Base-by-base conservation (phyloP, 2,797 vertebrate genomes). In the Lagodon rhomboides region DNA sequence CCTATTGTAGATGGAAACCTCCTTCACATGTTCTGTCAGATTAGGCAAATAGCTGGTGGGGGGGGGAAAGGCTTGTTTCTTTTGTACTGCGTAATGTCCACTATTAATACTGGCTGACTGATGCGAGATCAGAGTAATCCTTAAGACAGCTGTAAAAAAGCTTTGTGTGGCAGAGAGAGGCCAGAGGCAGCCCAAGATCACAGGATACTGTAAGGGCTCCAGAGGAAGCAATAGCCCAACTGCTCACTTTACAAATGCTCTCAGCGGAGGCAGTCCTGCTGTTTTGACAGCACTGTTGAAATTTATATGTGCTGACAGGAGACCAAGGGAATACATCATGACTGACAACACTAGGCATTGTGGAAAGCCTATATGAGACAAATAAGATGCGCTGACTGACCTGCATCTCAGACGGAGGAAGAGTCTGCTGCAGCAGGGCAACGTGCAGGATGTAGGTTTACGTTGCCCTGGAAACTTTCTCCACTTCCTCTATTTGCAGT, bases 221-320 rank as follows among this genome's bases (percentile, higher is more conserved):
- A 72, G 84, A 90, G 90, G 87, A 94, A 83, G 87, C 87, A 84
- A 85, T 85, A 61, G 85, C 83, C 92, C 89, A 92, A 93, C 93
- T 95, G 93, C 94, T 94, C 92, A 94, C 90, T 93, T 94, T 91
- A 92, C 90, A 90, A 93, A 90, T 90, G 93, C 92, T 95, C 91
- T 92, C 85, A 94, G 93, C 93, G 86, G 85, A 91, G 87, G 86
- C 88, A 84, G 88, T 87, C 85, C 87, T 91, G 89, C 89, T 94
- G 93, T 94, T 94, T 92, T 93, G 94, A 94, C 93, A 94, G 88
- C 82, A 77, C 80, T 76, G 87, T 93, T 94, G 92, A 94, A 90
- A 87, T 90, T 92, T 91, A 94, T 90, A 63, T 73, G 80, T 78
- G 83, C 76, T 94, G 93, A 94, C 93, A 95, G 93, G 78, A 89